Percentiles rank a stretch among this genome's conserved stretches.
Evolutionary conservation across 2,888 invertebrate species (phyloP).

Genomic region (Lepetodrilus schrolli): DNA sequence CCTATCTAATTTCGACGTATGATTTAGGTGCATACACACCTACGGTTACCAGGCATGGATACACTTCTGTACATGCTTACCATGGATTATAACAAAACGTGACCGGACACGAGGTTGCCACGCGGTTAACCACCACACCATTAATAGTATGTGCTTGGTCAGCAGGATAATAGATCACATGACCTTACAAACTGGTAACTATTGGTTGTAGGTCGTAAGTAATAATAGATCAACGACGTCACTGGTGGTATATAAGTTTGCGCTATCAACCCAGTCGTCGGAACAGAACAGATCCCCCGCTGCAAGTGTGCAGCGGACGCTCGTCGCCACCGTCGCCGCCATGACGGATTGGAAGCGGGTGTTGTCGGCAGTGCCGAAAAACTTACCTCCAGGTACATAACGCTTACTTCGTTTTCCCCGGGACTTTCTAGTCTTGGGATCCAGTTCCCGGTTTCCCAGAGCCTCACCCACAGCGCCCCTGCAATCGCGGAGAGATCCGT

Average conservation of each 20-base stretch:
- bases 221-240: neutral
- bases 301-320: neutral
- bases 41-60: no score
- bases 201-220: neutral
- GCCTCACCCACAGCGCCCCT: conserved; percentile 14
- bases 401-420: conserved; percentile 30
- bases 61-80: no score
- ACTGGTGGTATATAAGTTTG: neutral
- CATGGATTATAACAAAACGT: no score
- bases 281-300: conserved; percentile 9
- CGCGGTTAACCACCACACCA: no score
- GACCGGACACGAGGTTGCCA: no score
- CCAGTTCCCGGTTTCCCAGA: conserved; percentile 26
- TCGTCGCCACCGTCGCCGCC: neutral
- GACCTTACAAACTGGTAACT: no score
- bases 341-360: conserved; percentile 29
- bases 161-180: no score
- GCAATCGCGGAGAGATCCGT: conserved; percentile 13
- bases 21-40: no score
- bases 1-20: no score
- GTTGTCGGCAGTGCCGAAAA: conserved; percentile 23
- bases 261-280: neutral
- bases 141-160: no score
- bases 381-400: neutral
- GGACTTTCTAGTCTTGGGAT: conserved; percentile 16